A percentile compares a stretch with the other conserved stretches of the same genome.
phyloP scores from a whole-genome alignment of 2,797 vertebrate species.

The Phylloscopus collybita region DNA sequence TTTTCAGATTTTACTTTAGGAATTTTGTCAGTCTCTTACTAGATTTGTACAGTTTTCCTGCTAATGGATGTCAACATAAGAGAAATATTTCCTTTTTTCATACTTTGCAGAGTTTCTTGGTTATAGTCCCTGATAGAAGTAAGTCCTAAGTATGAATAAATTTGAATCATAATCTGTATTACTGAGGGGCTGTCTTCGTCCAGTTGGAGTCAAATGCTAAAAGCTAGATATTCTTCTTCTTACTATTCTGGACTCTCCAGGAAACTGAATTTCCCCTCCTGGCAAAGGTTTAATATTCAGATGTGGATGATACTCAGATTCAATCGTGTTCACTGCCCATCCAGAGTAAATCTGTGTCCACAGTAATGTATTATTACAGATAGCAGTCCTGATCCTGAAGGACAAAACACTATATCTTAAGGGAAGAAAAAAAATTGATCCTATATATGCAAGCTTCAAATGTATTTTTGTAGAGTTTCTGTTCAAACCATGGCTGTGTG shows the following conservation, averaged over 20 bases:
- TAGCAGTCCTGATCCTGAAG: background rate
- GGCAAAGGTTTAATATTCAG: background rate
- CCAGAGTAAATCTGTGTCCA: background rate
- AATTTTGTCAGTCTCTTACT: background rate
- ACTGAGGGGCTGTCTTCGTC: background rate
- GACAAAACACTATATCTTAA: background rate
- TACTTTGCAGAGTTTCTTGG: background rate
- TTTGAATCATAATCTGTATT: background rate
- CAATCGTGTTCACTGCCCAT: background rate
- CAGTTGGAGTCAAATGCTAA: background rate
- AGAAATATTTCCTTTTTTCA: background rate
- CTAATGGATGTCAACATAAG: background rate
- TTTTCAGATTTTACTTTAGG: background rate
- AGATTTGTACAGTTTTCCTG: background rate
- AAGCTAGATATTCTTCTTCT: background rate
- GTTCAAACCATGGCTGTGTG: background rate
- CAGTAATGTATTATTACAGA: background rate
- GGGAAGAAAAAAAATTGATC: background rate
- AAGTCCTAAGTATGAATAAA: background rate
- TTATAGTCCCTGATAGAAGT: background rate
- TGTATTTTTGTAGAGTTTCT: constrained; percentile 15
- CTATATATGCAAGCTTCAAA: background rate
- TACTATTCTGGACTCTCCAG: background rate
- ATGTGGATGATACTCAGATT: background rate
- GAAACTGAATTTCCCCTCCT: background rate